Conservation (phyloP, 2,113 vertebrate species). For the Pipa parva region DNA sequence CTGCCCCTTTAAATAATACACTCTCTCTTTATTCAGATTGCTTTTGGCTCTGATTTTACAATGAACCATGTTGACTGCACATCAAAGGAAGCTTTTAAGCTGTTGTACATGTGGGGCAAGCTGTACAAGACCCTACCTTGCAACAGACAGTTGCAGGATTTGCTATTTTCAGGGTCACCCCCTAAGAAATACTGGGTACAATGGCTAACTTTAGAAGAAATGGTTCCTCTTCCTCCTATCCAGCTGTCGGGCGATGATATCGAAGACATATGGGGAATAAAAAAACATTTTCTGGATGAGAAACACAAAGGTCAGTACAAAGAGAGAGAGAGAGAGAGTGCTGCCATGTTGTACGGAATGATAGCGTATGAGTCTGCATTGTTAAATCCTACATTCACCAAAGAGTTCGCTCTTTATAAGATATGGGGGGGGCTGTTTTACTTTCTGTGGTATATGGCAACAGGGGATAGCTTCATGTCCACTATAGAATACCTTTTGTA, state of each 20-base stretch:
- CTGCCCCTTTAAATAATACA: too few species aligned
- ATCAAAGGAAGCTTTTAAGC: slow-evolving; percentile 51
- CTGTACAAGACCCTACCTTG: slow-evolving; percentile 49
- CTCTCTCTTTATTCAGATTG: slow-evolving; percentile 32
- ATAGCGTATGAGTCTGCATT: too few species aligned
- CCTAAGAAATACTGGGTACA: slow-evolving; percentile 48
- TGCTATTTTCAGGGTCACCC: slow-evolving; percentile 49
- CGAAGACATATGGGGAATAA: slow-evolving; percentile 50
- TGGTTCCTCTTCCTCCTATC: slow-evolving; percentile 48
- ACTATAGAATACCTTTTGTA: too few species aligned
- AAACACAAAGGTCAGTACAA: slow-evolving; percentile 43
- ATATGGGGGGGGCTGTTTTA: too few species aligned
- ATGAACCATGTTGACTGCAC: slow-evolving; percentile 27
- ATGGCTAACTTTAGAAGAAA: slow-evolving; percentile 53
- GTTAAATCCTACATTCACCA: too few species aligned
- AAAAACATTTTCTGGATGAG: slow-evolving; percentile 35
- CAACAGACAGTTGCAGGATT: slow-evolving; percentile 53
- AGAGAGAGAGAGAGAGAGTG: too few species aligned
- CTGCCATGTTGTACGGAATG: too few species aligned
- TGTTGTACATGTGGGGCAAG: slow-evolving; percentile 45
- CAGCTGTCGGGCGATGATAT: slow-evolving; percentile 43
- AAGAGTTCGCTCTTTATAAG: too few species aligned
- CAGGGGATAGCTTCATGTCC: too few species aligned
- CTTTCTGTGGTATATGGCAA: too few species aligned
- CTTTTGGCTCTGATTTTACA: slow-evolving; percentile 46